Evolutionary conservation across 2,113 vertebrate species (phyloP), one percentile per base, ranked within the genome.

Genomic region (Arizona elegans): DNA sequence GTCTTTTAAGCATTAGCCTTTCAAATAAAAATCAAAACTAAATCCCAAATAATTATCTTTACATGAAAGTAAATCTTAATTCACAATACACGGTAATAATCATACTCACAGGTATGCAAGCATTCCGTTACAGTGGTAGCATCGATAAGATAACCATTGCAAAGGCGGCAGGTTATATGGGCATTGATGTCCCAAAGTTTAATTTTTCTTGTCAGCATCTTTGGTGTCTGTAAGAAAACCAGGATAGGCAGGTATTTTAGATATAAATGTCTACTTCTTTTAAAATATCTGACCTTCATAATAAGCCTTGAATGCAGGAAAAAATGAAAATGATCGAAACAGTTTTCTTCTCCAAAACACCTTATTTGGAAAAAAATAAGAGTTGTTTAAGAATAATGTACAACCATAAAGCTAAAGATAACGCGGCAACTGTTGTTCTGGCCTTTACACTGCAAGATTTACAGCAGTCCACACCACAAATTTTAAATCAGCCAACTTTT

Each of bases 171-270:
- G 92, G 99, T 99, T 98, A 99, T 99, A 97, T 99, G 99, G 98
- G 98, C 99, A 87, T 99, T 99, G 97, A 99, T 99, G 97, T 99
- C 99, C 99, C 99, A 99, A 96, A 99, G 98, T 97, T 99, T 99
- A 96, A 99, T 99, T 98, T 99, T 99, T 97, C 99, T 98, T 52
- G 99, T 99, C 98, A 99, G 98, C 99, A 99, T 99, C 98, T 99
- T 98, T 99, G 98, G 99, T 98, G 98, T 99, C 99, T 99, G 96
- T 9, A 96, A 95, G 94, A 95, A 59, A 87, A 91, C 11, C 8
- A 92, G 59, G 94, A 0, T 0, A 89, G 5, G 89, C 88, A 91
- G 8, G 62, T 81, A 95, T 29, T 91, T 1, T 93, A 86, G 10
- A 92, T 26, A 26, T 19, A 15, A 1, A 88, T 47, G 5, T 26